Percentiles rank a stretch among this genome's conserved stretches.
These are phyloP conservation scores for Hydropotes inermis DNA, from an alignment of 2,113 vertebrate species.

Conservation along the genomic window DNA sequence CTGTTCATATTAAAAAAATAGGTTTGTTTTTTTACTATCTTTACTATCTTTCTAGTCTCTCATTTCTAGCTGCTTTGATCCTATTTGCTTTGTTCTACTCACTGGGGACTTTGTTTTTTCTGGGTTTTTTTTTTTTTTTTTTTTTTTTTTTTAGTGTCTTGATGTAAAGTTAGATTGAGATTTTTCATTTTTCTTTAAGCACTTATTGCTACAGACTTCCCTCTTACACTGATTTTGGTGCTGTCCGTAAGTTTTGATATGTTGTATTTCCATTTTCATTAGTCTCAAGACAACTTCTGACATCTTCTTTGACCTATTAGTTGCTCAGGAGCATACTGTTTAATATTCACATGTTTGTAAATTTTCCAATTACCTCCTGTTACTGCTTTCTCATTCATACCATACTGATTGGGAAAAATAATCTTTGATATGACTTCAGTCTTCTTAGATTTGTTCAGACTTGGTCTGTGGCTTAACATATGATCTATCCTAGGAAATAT, in stretches of 20 bases:
- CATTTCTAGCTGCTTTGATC: background rate
- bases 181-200: background rate
- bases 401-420: background rate
- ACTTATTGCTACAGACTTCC: background rate
- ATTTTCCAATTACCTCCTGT: background rate
- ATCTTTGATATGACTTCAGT: background rate
- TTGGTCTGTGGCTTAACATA: background rate
- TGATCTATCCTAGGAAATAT: background rate
- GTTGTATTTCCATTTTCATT: background rate
- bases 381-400: background rate
- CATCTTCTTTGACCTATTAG: background rate
- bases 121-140: rapidly evolving
- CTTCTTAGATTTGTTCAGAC: background rate
- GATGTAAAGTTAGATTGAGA: background rate
- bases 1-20: background rate
- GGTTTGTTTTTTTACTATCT: background rate
- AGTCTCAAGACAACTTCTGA: background rate
- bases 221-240: background rate
- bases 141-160: background rate
- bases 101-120: background rate
- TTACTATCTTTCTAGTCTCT: background rate
- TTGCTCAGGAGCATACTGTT: background rate
- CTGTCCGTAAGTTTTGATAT: background rate
- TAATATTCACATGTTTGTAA: background rate
- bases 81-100: background rate